A percentile compares a stretch with the other conserved stretches of the same genome.
Conservation (phyloP, 2,113 vertebrate species). For the Talpa occidentalis region DNA sequence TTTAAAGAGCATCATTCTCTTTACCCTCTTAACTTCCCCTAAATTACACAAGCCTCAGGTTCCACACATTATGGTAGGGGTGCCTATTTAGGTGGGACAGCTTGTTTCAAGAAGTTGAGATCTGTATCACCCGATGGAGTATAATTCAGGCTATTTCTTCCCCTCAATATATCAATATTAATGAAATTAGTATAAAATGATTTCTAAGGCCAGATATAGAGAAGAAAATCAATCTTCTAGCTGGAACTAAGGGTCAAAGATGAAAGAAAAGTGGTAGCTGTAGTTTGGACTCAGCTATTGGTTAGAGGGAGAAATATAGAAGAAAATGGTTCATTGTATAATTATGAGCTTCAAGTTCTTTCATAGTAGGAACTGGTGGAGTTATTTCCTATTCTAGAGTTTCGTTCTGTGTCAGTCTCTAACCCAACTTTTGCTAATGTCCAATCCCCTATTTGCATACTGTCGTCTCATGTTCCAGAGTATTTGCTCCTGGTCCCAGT, state of each 20-base stretch:
- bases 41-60: neutral
- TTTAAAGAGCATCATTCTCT: neutral
- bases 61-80: neutral
- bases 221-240: neutral
- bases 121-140: neutral
- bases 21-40: neutral
- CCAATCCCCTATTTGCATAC: neutral
- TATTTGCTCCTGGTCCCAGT: neutral
- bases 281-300: neutral
- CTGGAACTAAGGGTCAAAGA: neutral
- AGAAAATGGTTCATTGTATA: neutral
- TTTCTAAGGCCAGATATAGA: neutral
- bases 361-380: neutral
- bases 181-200: neutral
- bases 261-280: neutral
- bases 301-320: neutral
- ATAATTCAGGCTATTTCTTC: neutral
- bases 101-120: neutral
- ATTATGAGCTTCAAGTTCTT: neutral
- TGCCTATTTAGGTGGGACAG: neutral
- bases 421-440: neutral
- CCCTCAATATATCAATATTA: neutral
- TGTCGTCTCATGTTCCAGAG: neutral
- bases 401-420: neutral
- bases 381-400: neutral